A percentile compares a stretch with the other conserved stretches of the same genome.
phyloP scores from a whole-genome alignment of 2,888 invertebrate genomes.

The Spilarctia lutea region DNA sequence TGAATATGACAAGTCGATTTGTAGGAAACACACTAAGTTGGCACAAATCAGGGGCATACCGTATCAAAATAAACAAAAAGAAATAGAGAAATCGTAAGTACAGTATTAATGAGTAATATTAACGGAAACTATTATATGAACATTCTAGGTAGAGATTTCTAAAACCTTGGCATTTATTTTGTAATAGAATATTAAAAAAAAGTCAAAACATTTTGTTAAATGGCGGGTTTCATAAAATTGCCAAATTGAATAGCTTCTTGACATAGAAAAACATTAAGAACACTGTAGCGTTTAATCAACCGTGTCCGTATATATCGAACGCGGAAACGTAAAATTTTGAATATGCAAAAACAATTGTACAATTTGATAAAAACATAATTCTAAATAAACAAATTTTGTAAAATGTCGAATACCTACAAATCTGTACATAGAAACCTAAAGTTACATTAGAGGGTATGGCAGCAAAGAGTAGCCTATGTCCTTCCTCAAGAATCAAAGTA shows the following conservation, averaged over 20 bases:
- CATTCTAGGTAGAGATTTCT: constrained; percentile 12
- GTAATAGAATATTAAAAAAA: not conserved
- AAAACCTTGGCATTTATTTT: constrained; percentile 12
- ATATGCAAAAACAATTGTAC: not conserved
- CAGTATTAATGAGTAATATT: not conserved
- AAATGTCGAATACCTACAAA: too few species aligned
- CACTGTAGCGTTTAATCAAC: not conserved
- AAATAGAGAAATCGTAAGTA: not conserved
- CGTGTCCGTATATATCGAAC: not conserved
- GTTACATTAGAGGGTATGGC: too few species aligned
- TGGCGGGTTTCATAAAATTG: not conserved
- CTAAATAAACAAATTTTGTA: too few species aligned
- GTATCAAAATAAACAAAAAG: not conserved
- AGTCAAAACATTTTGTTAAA: not conserved
- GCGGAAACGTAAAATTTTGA: not conserved
- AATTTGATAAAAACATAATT: not conserved
- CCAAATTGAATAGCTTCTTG: not conserved
- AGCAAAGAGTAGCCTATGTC: too few species aligned
- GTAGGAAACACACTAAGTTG: not conserved
- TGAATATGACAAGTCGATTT: too few species aligned
- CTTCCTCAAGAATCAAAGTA: too few species aligned
- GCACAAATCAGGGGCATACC: not conserved
- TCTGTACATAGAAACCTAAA: too few species aligned
- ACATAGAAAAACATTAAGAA: not conserved
- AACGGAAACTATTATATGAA: not conserved